These are phyloP conservation scores for Orthochromis malagaraziensis DNA, from an alignment of 2,113 vertebrate genomes.

Conservation along the genomic window DNA sequence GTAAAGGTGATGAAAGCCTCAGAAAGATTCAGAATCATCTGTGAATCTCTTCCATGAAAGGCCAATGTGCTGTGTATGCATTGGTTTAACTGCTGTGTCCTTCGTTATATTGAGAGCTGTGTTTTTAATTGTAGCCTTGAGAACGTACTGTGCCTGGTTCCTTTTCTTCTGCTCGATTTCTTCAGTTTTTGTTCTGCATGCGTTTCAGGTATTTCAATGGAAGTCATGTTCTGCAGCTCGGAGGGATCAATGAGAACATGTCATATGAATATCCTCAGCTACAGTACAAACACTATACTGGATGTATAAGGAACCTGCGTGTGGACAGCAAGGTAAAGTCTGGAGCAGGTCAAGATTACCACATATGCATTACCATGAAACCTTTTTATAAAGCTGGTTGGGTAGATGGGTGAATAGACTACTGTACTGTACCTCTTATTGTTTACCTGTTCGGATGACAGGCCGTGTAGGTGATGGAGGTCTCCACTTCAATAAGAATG, in stretches of 20 bases:
- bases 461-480: neutral
- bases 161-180: neutral
- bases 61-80: neutral
- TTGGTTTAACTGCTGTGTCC: neutral
- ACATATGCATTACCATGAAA: neutral
- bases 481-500: slow-evolving; percentile 4
- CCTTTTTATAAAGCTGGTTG: neutral
- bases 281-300: slow-evolving; percentile 78
- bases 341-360: neutral
- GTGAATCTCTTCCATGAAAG: slow-evolving; percentile 3
- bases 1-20: neutral
- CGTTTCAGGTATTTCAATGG: slow-evolving; percentile 74
- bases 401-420: neutral
- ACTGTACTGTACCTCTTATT: neutral
- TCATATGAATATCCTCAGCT: slow-evolving; percentile 80
- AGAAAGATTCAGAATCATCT: neutral
- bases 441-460: neutral
- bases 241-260: slow-evolving; percentile 78
- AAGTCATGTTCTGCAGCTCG: slow-evolving; percentile 80
- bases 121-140: slow-evolving; percentile 6
- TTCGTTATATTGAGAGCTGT: neutral
- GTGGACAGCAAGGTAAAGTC: slow-evolving; percentile 78
- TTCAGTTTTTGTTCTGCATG: neutral
- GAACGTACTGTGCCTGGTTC: neutral
- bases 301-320: slow-evolving; percentile 79